Base-by-base conservation (phyloP, 2,113 vertebrate species). In the Dipodomys merriami region DNA sequence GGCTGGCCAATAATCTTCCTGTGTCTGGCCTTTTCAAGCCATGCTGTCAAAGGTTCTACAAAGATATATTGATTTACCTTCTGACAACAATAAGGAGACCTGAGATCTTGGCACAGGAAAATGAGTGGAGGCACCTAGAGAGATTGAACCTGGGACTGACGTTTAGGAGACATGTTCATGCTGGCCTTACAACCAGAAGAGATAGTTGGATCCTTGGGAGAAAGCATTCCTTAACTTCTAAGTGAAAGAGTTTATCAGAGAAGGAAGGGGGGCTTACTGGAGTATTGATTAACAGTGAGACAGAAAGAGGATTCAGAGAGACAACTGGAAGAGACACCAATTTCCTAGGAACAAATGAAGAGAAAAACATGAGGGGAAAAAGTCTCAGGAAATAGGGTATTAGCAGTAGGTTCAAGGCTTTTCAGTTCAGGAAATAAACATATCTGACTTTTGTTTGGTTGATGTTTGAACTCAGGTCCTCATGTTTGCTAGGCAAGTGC, bases 31-130 rank as follows among this genome's bases (percentile, higher is more conserved):
- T 95, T 96, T 93, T 85, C 88, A 88, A 91, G 83, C 35, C 57
- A 65, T 90, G 74, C 91, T 96, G 76, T 93, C 86, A 93, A 83
- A 68, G 62, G 4, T 65, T 92, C 46, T 84, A 80, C 29, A 92
- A 78, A 91, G 86, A 91, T 65, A 11, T 90, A 95, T 89, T 96
- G 94, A 94, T 94, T 92, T 94, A 68, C 35, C 64, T 76, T 53
- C 64, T 81, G 81, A 85, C 65, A 93, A 79, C 53, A 83, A 81
- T 81, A 33, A 93, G 86, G 67, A 94, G 27, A 16, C 91, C 86
- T 81, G 57, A 91, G 64, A 65, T 68, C 77, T 77, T 93, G 91
- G 91, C 91, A 53, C 8, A 91, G 74, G 69, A 84, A 95, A 96
- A 87, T 15, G 68, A 73, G 76, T 83, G 62, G 67, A 91, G 78